These are phyloP conservation scores for Cyclargus thomasi DNA, from an alignment of 1,140 invertebrate species.

Conservation along the genomic window DNA sequence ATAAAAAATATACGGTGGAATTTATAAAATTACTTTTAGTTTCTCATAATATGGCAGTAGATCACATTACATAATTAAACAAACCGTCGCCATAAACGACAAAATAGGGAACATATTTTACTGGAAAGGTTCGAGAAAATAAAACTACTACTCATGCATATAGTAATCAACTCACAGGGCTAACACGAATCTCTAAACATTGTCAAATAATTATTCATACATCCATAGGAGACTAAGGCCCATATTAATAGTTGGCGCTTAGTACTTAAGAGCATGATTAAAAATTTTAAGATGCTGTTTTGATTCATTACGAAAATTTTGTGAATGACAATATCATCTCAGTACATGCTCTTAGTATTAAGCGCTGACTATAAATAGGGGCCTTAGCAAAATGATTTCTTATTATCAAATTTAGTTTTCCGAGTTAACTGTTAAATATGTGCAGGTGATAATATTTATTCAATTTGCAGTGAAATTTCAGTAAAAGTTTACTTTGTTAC, in stretches of 20 bases:
- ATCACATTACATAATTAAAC: background rate
- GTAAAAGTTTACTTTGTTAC: background rate
- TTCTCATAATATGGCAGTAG: slow-evolving; percentile 7
- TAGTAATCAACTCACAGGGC: slow-evolving; percentile 24
- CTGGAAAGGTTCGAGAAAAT: slow-evolving; percentile 35
- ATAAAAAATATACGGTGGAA: slow-evolving; percentile 3
- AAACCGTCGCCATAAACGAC: slow-evolving; percentile 50
- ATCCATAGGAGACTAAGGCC: background rate
- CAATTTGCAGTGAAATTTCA: background rate
- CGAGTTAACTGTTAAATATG: too few relatives aligned
- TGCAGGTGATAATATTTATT: too few relatives aligned
- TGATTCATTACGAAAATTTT: too few relatives aligned
- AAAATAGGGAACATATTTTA: slow-evolving; percentile 33
- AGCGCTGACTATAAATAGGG: too few relatives aligned
- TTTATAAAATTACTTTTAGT: background rate
- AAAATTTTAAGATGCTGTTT: too few relatives aligned
- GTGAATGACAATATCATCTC: too few relatives aligned
- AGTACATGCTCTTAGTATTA: too few relatives aligned
- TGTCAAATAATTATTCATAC: background rate
- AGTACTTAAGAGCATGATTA: too few relatives aligned
- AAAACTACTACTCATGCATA: slow-evolving; percentile 33
- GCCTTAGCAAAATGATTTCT: too few relatives aligned
- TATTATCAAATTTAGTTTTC: too few relatives aligned
- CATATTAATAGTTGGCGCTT: too few relatives aligned
- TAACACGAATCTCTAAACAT: background rate